Evolutionary conservation across 2,888 invertebrate species (phyloP).

Genomic region (Phanerotoma sp.): DNA sequence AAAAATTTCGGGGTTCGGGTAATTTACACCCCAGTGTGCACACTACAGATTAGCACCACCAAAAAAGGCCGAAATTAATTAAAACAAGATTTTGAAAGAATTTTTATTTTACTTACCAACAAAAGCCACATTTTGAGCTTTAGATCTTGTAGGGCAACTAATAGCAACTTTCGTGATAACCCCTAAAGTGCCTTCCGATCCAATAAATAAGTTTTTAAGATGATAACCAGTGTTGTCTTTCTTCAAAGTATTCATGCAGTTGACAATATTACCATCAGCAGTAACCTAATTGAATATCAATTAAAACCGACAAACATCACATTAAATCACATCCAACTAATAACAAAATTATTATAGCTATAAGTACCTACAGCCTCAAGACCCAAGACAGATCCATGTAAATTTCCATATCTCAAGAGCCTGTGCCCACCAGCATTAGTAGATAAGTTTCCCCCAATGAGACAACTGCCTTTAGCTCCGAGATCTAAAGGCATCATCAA

Average conservation of each 20-base stretch:
- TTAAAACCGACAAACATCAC: background rate
- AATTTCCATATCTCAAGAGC: slow-evolving; percentile 91
- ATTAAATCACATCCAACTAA: too few species aligned
- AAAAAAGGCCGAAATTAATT: too few species aligned
- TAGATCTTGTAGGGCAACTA: slow-evolving; percentile 83
- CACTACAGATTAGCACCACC: too few species aligned
- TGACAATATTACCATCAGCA: slow-evolving; percentile 82
- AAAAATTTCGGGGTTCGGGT: too few species aligned
- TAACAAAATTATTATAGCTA: too few species aligned
- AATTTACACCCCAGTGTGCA: too few species aligned
- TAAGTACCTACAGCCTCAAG: slow-evolving; percentile 83
- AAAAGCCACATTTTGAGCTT: slow-evolving; percentile 82
- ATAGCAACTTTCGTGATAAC: slow-evolving; percentile 90
- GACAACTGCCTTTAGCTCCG: slow-evolving; percentile 94
- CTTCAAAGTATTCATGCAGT: slow-evolving; percentile 81
- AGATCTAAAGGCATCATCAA: slow-evolving; percentile 94
- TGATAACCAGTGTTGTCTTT: slow-evolving; percentile 99
- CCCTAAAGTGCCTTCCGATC: slow-evolving; percentile 96
- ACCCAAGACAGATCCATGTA: slow-evolving; percentile 89
- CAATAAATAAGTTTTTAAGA: slow-evolving; percentile 94
- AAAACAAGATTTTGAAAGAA: slow-evolving; percentile 1
- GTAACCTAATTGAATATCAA: slow-evolving; percentile 64
- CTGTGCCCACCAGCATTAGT: slow-evolving; percentile 97
- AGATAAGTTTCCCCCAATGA: slow-evolving; percentile 93
- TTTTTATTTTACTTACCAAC: slow-evolving; percentile 65